Evolutionary conservation across 1,140 invertebrate species (phyloP).

Genomic region (Drosophila nasuta): DNA sequence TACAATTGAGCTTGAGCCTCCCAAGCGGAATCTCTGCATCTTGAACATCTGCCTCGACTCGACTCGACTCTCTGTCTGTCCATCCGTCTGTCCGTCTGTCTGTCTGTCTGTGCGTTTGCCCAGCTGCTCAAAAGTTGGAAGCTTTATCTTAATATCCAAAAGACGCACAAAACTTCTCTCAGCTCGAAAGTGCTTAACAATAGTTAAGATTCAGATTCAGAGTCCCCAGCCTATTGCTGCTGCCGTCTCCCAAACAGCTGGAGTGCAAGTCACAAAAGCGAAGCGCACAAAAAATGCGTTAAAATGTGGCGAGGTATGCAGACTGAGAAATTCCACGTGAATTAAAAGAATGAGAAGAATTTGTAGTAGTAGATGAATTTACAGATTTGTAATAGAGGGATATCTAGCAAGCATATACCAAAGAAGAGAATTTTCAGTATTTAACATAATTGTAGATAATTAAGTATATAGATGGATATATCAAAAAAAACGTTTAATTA

Average conservation of each 20-base stretch:
- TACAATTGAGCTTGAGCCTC: slow-evolving; percentile 45
- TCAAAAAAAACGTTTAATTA: too few relatives aligned
- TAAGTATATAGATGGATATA: too few relatives aligned
- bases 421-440: too few relatives aligned
- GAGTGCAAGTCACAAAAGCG: not conserved
- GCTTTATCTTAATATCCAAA: slow-evolving; percentile 65
- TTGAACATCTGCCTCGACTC: slow-evolving; percentile 25
- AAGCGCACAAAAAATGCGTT: not conserved
- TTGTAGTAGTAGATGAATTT: too few relatives aligned
- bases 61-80: not conserved
- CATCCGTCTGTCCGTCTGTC: not conserved
- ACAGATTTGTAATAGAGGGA: too few relatives aligned
- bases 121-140: slow-evolving; percentile 48
- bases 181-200: slow-evolving; percentile 62
- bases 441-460: too few relatives aligned
- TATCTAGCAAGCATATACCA: too few relatives aligned
- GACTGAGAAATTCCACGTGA: not conserved
- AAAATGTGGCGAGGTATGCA: not conserved
- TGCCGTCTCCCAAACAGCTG: slow-evolving; percentile 11
- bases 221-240: slow-evolving; percentile 6
- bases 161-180: slow-evolving; percentile 48
- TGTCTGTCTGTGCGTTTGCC: not conserved
- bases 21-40: slow-evolving; percentile 31
- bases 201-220: slow-evolving; percentile 53
- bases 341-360: too few relatives aligned